These are phyloP conservation scores for Danaus melanippus DNA, from an alignment of 1,140 invertebrate species.

Conservation along the genomic window DNA sequence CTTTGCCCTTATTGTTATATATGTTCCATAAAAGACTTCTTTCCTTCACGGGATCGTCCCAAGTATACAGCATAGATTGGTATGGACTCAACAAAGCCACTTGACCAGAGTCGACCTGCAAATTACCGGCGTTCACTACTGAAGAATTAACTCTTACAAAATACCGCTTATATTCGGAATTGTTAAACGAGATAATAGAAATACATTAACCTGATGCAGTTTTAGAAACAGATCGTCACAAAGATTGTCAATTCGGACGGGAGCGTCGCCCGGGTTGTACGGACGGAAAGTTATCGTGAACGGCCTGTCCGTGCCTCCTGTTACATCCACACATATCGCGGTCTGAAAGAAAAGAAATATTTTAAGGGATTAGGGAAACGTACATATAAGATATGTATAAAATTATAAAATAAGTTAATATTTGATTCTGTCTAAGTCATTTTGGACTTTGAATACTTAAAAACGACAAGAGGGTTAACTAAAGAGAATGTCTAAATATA, in stretches of 20 bases:
- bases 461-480: too few species aligned
- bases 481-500: too few species aligned
- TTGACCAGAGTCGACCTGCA: constrained; percentile 77
- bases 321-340: constrained; percentile 81
- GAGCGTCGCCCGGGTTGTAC: constrained; percentile 81
- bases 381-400: too few species aligned
- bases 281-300: constrained; percentile 81
- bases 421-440: too few species aligned
- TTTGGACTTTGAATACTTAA: too few species aligned
- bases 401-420: too few species aligned
- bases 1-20: constrained; percentile 84
- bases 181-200: too few species aligned
- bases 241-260: constrained; percentile 85
- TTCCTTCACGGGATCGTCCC: constrained; percentile 86
- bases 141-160: too few species aligned
- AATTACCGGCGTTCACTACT: too few species aligned
- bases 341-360: constrained; percentile 65
- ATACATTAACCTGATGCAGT: constrained; percentile 71
- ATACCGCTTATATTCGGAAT: too few species aligned
- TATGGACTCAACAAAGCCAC: constrained; percentile 84
- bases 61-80: constrained; percentile 86
- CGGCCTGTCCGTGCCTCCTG: constrained; percentile 79
- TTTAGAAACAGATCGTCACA: constrained; percentile 88
- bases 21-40: constrained; percentile 86
- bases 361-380: too few species aligned